A percentile compares a stretch with the other conserved stretches of the same genome.
Evolutionary conservation across 2,888 invertebrate species (phyloP).

Genomic region (Netelia inedita): DNA sequence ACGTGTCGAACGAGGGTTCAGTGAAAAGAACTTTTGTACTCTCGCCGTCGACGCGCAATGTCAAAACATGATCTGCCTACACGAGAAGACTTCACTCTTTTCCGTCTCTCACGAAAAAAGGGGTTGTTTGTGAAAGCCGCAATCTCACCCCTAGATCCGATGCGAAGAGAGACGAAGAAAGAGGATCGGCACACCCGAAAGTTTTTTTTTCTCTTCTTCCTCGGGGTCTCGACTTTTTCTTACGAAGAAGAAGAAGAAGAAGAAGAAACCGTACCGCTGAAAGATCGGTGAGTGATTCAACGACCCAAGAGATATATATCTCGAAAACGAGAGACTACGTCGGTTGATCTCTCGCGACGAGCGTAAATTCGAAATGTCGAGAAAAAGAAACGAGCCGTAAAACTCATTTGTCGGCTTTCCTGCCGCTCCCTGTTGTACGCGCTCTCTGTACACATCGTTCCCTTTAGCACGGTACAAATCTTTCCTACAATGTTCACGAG

Average conservation of each 20-base stretch:
- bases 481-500: slow-evolving; percentile 46
- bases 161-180: slow-evolving; percentile 7
- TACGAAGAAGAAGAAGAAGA: slow-evolving; percentile 20
- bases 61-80: slow-evolving; percentile 55
- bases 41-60: slow-evolving; percentile 51
- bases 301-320: slow-evolving; percentile 62
- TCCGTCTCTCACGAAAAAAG: slow-evolving; percentile 43
- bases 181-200: slow-evolving; percentile 41
- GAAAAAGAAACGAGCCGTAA: slow-evolving; percentile 78
- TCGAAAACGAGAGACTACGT: slow-evolving; percentile 31
- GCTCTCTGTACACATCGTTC: slow-evolving; percentile 28
- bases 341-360: slow-evolving; percentile 58
- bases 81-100: slow-evolving; percentile 25
- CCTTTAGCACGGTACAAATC: slow-evolving; percentile 57
- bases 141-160: slow-evolving; percentile 64
- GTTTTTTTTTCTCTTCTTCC: slow-evolving; percentile 25
- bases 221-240: slow-evolving; percentile 53
- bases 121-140: slow-evolving; percentile 69
- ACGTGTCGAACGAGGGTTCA: slow-evolving; percentile 39
- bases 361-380: slow-evolving; percentile 67
- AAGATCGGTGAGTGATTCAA: slow-evolving; percentile 59
- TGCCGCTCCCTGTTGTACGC: slow-evolving; percentile 68
- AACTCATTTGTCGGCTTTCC: slow-evolving; percentile 76
- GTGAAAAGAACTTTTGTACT: slow-evolving; percentile 44
- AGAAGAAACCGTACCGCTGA: slow-evolving; percentile 50